Conservation (phyloP, 1,140 invertebrate species). For the Lutraria rhynchaena region DNA sequence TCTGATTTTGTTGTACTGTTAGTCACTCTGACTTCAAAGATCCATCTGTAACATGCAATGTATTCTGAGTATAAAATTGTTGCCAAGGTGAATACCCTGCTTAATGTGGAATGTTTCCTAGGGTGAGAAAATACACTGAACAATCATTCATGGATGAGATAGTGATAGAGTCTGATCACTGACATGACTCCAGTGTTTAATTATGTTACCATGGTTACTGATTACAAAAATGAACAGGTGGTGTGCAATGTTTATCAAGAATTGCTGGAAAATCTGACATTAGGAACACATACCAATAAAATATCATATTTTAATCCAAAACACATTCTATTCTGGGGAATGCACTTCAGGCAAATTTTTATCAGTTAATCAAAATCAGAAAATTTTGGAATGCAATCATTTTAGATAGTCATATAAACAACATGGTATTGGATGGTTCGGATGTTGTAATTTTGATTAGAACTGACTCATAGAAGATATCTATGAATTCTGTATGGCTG, state of each 20-base stretch:
- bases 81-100: neutral
- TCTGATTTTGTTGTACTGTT: neutral
- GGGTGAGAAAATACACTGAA: neutral
- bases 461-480: too few species aligned
- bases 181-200: constrained; percentile 32
- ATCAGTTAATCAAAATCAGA: too few species aligned
- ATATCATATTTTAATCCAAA: too few species aligned
- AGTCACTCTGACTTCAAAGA: neutral
- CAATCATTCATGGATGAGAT: neutral
- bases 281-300: too few species aligned
- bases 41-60: neutral
- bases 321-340: too few species aligned
- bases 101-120: neutral
- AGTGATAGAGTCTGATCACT: neutral
- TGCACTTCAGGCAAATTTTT: too few species aligned
- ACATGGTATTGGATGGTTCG: too few species aligned
- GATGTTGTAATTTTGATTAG: too few species aligned
- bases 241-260: neutral
- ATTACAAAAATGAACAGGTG: constrained; percentile 44
- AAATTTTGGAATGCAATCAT: too few species aligned
- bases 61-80: neutral
- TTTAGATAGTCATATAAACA: too few species aligned
- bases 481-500: too few species aligned
- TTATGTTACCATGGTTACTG: constrained; percentile 42
- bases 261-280: too few species aligned